Conservation (phyloP, 2,113 vertebrate species). For the Panthera uncia region DNA sequence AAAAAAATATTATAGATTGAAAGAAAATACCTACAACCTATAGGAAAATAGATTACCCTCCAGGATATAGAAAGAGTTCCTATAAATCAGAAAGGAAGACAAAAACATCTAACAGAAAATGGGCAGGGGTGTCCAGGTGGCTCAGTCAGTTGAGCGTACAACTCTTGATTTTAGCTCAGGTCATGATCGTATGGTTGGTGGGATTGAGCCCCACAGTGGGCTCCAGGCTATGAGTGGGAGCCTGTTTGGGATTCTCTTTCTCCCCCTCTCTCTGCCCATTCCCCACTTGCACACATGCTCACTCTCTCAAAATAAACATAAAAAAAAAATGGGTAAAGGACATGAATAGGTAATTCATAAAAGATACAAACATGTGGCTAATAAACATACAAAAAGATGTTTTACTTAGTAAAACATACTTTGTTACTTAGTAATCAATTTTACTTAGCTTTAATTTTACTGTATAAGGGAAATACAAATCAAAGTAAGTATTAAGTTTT, state of each 20-base stretch:
- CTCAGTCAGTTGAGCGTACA: no score
- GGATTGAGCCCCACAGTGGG: no score
- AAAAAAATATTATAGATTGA: background rate
- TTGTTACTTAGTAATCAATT: no score
- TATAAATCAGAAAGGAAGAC: background rate
- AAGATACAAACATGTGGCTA: background rate
- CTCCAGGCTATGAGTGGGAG: no score
- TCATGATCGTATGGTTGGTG: no score
- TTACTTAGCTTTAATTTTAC: no score
- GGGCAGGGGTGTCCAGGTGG: no score
- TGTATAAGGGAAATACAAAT: background rate
- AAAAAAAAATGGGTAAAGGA: background rate
- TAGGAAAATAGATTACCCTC: background rate
- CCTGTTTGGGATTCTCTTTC: no score
- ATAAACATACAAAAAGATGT: background rate
- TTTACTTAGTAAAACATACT: background rate
- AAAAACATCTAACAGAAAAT: constrained; percentile 14
- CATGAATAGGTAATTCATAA: background rate
- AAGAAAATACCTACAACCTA: constrained; percentile 13
- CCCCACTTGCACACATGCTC: no score
- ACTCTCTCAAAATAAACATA: no score
- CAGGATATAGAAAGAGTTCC: background rate
- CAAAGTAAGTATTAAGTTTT: background rate
- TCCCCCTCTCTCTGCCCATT: no score
- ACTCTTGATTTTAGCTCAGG: no score